Conservation (phyloP, 2,888 invertebrate species). For the Anodontia alba region DNA sequence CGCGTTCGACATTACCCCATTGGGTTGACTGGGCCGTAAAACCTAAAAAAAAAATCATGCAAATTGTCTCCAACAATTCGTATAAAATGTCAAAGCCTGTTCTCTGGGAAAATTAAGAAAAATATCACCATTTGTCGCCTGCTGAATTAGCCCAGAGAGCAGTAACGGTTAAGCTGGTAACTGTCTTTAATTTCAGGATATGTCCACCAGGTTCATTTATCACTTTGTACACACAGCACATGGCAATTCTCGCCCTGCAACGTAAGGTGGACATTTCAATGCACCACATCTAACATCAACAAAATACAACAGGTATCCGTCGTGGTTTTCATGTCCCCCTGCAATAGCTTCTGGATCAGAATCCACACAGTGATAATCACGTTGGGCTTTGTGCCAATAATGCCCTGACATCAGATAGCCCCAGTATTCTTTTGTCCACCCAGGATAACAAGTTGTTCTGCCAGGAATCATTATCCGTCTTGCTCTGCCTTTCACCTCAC, state of each 20-base stretch:
- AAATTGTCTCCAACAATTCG: too few species aligned
- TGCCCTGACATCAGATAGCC: conserved; percentile 38
- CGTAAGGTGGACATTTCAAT: conserved; percentile 36
- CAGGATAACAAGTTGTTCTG: conserved; percentile 25
- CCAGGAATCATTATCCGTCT: conserved; percentile 34
- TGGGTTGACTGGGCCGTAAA: too few species aligned
- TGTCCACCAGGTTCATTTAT: too few species aligned
- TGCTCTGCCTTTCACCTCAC: conserved; percentile 6
- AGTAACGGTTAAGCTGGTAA: too few species aligned
- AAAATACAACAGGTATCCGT: conserved; percentile 20
- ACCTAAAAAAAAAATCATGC: too few species aligned
- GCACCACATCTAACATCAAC: conserved; percentile 34
- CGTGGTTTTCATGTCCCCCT: conserved; percentile 15
- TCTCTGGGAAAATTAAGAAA: too few species aligned
- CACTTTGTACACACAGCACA: conserved; percentile 49
- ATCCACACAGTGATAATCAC: conserved; percentile 38
- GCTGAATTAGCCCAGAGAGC: too few species aligned
- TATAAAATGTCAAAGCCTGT: too few species aligned
- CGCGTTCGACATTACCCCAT: too few species aligned
- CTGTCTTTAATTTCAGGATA: too few species aligned
- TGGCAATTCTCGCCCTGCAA: conserved; percentile 38
- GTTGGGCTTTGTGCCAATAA: conserved; percentile 12
- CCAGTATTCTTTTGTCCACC: conserved; percentile 39
- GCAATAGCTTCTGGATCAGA: conserved; percentile 3
- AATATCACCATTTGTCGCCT: too few species aligned